phyloP scores from a whole-genome alignment of 2,113 vertebrate species.

The Nipponia nippon region DNA sequence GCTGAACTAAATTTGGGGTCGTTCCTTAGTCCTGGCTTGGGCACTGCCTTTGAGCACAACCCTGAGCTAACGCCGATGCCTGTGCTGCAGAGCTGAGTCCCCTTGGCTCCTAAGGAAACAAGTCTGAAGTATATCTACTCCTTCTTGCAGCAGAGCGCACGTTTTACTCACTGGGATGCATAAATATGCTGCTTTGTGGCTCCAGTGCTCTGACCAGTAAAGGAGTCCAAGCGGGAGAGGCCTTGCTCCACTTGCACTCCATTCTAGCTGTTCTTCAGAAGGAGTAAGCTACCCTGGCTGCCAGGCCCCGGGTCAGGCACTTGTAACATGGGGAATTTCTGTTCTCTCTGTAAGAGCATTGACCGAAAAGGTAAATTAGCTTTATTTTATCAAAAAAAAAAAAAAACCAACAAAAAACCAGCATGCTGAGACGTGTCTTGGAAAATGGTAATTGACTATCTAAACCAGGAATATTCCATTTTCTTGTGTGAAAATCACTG shows the following conservation, averaged over 20 bases:
- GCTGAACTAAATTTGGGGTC: background rate
- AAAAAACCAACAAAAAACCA: too few species aligned
- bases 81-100: background rate
- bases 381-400: background rate
- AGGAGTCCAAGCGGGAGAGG: accelerated
- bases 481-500: background rate
- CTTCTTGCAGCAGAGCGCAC: background rate
- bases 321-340: background rate
- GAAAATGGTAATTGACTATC: background rate
- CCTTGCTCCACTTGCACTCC: background rate
- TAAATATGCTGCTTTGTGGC: background rate
- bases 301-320: background rate
- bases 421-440: background rate
- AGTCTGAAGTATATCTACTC: accelerated
- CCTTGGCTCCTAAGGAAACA: background rate
- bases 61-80: background rate
- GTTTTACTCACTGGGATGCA: background rate
- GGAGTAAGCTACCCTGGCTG: accelerated
- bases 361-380: background rate
- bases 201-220: background rate
- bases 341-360: background rate
- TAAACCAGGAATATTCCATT: background rate
- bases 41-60: accelerated
- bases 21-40: background rate
- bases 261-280: background rate